Evolutionary conservation across 2,888 invertebrate genomes (phyloP).

Genomic region (Crematogaster levior): DNA sequence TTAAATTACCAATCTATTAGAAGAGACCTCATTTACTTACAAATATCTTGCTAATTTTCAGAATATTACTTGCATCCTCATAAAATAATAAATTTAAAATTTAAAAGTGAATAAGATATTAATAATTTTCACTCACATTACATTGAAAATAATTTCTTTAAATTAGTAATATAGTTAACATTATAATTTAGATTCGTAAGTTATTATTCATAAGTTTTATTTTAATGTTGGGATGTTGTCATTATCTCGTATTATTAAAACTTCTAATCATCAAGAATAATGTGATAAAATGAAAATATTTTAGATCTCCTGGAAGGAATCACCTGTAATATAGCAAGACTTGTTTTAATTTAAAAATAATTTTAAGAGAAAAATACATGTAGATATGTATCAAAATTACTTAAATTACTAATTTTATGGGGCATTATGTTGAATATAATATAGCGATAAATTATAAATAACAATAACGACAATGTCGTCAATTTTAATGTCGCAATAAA

Average conservation of each 20-base stretch:
- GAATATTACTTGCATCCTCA: not conserved
- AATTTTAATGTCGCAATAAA: not conserved
- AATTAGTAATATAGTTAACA: not conserved
- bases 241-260: not conserved
- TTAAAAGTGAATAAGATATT: not conserved
- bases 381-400: not conserved
- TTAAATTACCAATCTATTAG: not conserved
- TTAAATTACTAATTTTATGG: too few relatives aligned
- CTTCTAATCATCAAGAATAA: not conserved
- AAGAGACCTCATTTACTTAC: not conserved
- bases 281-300: not conserved
- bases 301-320: not conserved
- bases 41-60: not conserved
- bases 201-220: not conserved
- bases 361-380: not conserved
- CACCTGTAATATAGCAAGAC: not conserved
- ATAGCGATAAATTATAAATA: constrained; percentile 1
- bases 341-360: not conserved
- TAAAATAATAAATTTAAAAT: not conserved
- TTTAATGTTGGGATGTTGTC: not conserved
- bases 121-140: not conserved
- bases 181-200: not conserved
- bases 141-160: not conserved
- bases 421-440: not conserved
- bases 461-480: not conserved